Evolutionary conservation across 2,113 vertebrate species (phyloP).

Genomic region (Nematolebias whitei): DNA sequence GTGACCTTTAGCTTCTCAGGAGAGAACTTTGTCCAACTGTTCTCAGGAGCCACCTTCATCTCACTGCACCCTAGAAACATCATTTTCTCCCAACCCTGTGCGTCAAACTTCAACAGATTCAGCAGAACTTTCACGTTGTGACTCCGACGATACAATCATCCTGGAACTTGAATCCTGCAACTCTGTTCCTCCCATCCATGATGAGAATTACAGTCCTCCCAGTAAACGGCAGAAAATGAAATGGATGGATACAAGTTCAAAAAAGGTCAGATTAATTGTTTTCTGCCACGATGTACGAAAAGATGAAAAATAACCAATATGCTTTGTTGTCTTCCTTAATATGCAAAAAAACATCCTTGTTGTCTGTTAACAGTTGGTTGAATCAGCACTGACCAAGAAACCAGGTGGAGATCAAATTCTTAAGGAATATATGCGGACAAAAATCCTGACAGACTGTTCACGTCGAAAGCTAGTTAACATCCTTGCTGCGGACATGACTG

Average conservation of each 20-base stretch:
- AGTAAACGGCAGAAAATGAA: neutral
- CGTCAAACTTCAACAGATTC: neutral
- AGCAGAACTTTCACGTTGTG: neutral
- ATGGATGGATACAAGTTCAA: neutral
- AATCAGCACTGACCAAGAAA: neutral
- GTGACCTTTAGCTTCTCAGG: neutral
- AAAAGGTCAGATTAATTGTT: neutral
- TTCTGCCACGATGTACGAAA: neutral
- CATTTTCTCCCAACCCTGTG: neutral
- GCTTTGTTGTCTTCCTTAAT: neutral
- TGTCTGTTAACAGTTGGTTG: constrained; percentile 1
- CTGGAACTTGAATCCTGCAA: neutral
- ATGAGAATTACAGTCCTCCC: neutral
- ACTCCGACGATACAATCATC: neutral
- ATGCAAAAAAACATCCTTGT: neutral
- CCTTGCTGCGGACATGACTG: neutral
- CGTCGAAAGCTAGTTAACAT: neutral
- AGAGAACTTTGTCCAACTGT: neutral
- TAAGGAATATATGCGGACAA: neutral
- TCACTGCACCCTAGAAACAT: neutral
- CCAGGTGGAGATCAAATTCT: constrained; percentile 1
- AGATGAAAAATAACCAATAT: neutral
- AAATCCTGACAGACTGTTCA: neutral
- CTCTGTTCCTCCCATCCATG: neutral
- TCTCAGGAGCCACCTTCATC: neutral